Conservation (phyloP, 1,140 invertebrate genomes). For the Luehdorfia chinensis region DNA sequence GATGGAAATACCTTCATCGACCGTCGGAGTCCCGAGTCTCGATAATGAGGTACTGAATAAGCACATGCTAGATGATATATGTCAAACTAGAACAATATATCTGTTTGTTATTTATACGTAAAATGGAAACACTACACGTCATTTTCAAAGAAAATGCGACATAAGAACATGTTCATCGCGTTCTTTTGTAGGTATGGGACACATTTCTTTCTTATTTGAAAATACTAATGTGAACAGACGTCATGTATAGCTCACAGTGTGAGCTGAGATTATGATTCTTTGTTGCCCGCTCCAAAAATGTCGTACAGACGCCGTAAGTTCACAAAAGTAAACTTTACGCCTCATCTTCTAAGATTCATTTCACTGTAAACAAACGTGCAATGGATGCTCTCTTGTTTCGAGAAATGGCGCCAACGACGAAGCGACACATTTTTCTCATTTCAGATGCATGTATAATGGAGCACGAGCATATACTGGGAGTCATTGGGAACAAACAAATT, state of each 20-base stretch:
- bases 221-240: conserved; percentile 63
- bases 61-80: too few relatives aligned
- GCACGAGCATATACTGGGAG: conserved; percentile 61
- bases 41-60: too few relatives aligned
- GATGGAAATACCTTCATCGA: too few relatives aligned
- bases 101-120: too few relatives aligned
- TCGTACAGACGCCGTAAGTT: conserved; percentile 22
- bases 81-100: too few relatives aligned
- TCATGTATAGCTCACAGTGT: conserved; percentile 57
- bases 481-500: conserved; percentile 55
- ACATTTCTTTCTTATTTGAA: conserved; percentile 54
- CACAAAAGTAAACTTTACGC: conserved; percentile 27
- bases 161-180: background rate
- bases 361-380: conserved; percentile 15
- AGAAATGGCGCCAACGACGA: conserved; percentile 31
- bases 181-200: conserved; percentile 6
- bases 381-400: conserved; percentile 20
- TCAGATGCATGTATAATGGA: conserved; percentile 71
- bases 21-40: too few relatives aligned
- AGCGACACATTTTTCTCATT: conserved; percentile 72
- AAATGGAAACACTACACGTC: background rate
- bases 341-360: conserved; percentile 16
- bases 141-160: background rate
- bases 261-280: conserved; percentile 65
- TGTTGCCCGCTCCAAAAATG: conserved; percentile 10